Conservation (phyloP, 2,113 vertebrate genomes). For the Paratilapia polleni region DNA sequence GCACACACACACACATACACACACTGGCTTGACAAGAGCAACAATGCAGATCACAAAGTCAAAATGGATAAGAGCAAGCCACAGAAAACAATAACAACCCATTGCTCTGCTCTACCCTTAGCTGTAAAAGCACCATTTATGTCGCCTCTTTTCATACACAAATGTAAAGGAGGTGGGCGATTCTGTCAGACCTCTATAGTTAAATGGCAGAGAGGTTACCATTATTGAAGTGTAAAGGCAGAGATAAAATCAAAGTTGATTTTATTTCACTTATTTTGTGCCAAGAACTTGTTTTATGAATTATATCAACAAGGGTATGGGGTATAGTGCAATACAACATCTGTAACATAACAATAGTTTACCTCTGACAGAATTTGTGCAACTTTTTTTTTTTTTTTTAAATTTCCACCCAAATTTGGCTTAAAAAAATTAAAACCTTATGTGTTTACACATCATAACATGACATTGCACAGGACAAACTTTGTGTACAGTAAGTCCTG, state of each 20-base stretch:
- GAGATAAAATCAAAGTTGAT: neutral
- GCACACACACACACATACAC: neutral
- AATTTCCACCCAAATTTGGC: neutral
- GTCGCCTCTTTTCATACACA: conserved; percentile 78
- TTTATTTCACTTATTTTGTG: neutral
- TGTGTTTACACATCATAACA: too few species aligned
- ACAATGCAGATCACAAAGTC: conserved; percentile 19
- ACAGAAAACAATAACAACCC: conserved; percentile 3
- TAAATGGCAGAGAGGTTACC: conserved; percentile 34
- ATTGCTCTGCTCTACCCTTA: conserved; percentile 17
- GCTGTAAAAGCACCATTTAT: conserved; percentile 72
- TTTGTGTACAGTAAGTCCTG: neutral
- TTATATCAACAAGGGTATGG: accelerated
- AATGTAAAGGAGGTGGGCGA: conserved; percentile 71
- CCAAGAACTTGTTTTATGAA: neutral
- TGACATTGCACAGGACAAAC: neutral
- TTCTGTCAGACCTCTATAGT: conserved; percentile 53
- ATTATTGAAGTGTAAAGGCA: neutral
- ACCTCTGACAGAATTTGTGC: neutral
- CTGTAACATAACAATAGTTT: neutral
- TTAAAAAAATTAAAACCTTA: neutral
- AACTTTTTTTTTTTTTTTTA: too few species aligned
- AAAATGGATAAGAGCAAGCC: conserved; percentile 19
- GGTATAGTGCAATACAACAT: too few species aligned
- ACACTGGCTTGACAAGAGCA: conserved; percentile 8